Evolutionary conservation across 2,797 vertebrate genomes (phyloP), one percentile per base, ranked within the genome.

Genomic region (Atherinosoma microstoma): DNA sequence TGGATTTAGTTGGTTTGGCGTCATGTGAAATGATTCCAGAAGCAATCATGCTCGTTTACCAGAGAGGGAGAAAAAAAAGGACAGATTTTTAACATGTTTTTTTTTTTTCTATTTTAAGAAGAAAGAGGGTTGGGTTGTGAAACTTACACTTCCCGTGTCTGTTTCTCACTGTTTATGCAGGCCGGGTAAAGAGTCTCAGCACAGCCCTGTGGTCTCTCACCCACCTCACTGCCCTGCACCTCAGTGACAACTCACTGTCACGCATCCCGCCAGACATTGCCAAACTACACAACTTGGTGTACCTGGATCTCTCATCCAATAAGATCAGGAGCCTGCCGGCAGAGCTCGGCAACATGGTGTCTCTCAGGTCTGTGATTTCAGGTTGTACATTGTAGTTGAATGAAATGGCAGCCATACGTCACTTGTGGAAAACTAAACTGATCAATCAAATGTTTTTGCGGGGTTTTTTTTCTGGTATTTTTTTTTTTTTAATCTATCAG

Each of bases 341-440:
- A 90, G 98, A 99, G 94, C 97, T 99, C 91, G 98, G 97, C 96
- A 98, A 97, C 97, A 97, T 99, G 97, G 97, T 98, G 91, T 97
- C 97, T 96, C 98, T 99, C 98, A 99, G 98, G 98, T 99, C 36
- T 77, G 80, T 64, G 6, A 53, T 51, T 58, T 67, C 0, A n/a
- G 22, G 18, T n/a, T 38, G 9, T n/a, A 4, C 16, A 32, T 67
- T 35, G 57, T 24, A 35, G 51, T 69, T 40, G 9, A 51, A 64
- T 61, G 6, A 6, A 53, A 13, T 27, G 18, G 24, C 32, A 49
- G 16, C 27, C 20, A 35, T 20, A n/a, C 1, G 2, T 58, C 34
- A 20, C n/a, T 0, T 30, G 3, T 16, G 6, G 6, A n/a, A 35
- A 16, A 35, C 3, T 30, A 32, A 54, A 10, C 1, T 29, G 8